Evolutionary conservation across 2,113 vertebrate genomes (phyloP).

Genomic region (Himantopus leucocephalus): DNA sequence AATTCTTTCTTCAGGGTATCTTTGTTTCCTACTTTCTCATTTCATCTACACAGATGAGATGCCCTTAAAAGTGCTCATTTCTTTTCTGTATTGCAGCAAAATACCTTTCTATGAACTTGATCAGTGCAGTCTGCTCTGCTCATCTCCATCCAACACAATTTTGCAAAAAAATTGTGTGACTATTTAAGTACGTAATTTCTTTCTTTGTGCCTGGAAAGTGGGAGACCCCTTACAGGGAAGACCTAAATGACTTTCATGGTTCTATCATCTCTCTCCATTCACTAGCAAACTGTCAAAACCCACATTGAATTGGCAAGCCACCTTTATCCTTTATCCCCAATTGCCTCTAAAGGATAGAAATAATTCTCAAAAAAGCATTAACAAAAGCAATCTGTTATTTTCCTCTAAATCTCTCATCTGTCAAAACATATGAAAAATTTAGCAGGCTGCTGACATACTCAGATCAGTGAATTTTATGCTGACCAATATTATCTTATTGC

Average conservation of each 20-base stretch:
- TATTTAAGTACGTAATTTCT: background rate
- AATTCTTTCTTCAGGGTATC: background rate
- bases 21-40: background rate
- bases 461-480: constrained; percentile 8
- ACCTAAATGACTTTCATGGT: background rate
- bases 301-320: background rate
- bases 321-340: constrained; percentile 11
- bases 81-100: background rate
- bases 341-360: constrained; percentile 21
- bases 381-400: constrained; percentile 45
- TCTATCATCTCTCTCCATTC: background rate
- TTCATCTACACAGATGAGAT: background rate
- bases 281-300: constrained; percentile 12
- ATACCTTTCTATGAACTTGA: background rate
- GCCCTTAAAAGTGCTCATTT: background rate
- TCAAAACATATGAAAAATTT: constrained; percentile 37
- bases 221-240: background rate
- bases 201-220: background rate
- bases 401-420: constrained; percentile 16
- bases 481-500: constrained; percentile 5
- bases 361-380: constrained; percentile 41
- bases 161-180: background rate
- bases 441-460: background rate
- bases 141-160: background rate
- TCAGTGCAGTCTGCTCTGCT: background rate